phyloP scores from a whole-genome alignment of 1,140 invertebrate species.

The Drosophila varians region DNA sequence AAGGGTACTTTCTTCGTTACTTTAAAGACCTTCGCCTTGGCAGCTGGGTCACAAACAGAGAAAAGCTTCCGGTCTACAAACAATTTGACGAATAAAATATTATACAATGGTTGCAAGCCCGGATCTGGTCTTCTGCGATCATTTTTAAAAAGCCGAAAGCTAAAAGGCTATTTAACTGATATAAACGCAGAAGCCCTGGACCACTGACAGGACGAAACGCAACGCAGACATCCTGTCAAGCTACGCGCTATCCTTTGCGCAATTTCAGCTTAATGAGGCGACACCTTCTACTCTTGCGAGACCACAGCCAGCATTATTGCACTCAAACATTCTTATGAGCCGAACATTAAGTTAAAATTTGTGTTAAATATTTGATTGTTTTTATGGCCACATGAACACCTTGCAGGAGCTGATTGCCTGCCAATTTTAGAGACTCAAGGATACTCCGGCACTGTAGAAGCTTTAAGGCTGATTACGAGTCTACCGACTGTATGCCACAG shows the following conservation, averaged over 20 bases:
- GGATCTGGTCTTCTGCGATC: conserved; percentile 66
- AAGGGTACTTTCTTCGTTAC: too few species aligned
- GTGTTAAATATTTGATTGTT: conserved; percentile 81
- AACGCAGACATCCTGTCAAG: conserved; percentile 56
- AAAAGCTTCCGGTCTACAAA: conserved; percentile 34
- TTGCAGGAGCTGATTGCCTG: conserved; percentile 33
- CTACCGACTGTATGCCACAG: neutral
- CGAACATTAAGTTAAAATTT: conserved; percentile 80
- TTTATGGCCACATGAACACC: conserved; percentile 75
- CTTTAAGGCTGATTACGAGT: neutral
- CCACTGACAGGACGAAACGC: conserved; percentile 3
- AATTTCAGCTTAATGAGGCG: conserved; percentile 79
- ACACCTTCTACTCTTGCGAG: conserved; percentile 18
- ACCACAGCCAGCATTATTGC: conserved; percentile 63
- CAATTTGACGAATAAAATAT: conserved; percentile 75
- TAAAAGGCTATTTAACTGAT: conserved; percentile 37
- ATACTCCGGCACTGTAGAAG: neutral
- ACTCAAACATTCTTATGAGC: conserved; percentile 72
- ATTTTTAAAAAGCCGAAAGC: conserved; percentile 70
- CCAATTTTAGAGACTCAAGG: conserved; percentile 46
- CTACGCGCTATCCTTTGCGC: conserved; percentile 76
- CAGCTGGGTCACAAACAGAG: conserved; percentile 37
- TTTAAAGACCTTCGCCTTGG: too few species aligned
- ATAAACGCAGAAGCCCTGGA: conserved; percentile 12
- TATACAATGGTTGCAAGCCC: conserved; percentile 49